Evolutionary conservation across 2,797 vertebrate species (phyloP).

Genomic region (Hoplostethus atlanticus): DNA sequence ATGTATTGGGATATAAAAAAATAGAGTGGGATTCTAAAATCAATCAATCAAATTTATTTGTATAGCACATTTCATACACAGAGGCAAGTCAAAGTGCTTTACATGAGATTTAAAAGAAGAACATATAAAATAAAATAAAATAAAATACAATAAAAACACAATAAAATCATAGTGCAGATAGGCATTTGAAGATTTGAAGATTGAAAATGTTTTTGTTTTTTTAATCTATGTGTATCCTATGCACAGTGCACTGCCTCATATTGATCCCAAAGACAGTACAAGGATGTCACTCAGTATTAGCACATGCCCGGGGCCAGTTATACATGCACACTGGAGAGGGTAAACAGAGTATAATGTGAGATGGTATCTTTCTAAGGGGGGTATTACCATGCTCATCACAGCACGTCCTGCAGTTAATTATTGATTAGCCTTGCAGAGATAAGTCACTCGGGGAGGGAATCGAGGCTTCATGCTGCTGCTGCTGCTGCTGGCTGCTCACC

Average conservation of each 20-base stretch:
- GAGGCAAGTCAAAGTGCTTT: no score
- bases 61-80: no score
- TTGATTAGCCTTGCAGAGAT: slow-evolving; percentile 55
- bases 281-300: neutral
- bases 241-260: neutral
- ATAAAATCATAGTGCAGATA: no score
- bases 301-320: neutral
- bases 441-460: slow-evolving; percentile 32
- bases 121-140: no score
- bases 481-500: slow-evolving; percentile 17
- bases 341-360: slow-evolving; percentile 12
- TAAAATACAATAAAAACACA: no score
- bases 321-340: neutral
- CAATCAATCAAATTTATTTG: no score
- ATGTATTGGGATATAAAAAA: neutral
- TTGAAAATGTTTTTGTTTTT: neutral
- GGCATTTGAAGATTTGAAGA: no score
- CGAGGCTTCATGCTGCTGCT: slow-evolving; percentile 37
- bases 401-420: slow-evolving; percentile 43
- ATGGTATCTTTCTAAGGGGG: slow-evolving; percentile 30
- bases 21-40: neutral
- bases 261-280: neutral
- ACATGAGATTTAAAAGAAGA: no score
- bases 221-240: neutral
- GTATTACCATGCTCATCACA: slow-evolving; percentile 33